These are phyloP conservation scores for Erinaceus europaeus DNA, from an alignment of 2,113 vertebrate species.

Conservation along the genomic window DNA sequence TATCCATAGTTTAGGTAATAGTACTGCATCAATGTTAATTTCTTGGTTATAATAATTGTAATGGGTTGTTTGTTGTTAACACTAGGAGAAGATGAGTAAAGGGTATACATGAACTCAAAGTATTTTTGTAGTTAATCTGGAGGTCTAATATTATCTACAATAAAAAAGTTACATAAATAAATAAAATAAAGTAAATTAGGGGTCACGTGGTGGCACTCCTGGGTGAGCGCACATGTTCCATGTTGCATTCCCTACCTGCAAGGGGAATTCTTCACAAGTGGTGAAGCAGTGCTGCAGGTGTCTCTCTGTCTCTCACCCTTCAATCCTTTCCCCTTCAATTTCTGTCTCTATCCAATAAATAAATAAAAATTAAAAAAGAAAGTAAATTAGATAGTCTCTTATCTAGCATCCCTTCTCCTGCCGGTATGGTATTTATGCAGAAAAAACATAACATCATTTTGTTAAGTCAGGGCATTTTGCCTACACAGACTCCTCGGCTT, in stretches of 20 bases:
- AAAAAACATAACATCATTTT: neutral
- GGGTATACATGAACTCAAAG: neutral
- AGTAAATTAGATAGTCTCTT: neutral
- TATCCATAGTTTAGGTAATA: neutral
- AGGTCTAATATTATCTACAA: neutral
- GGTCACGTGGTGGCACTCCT: no score
- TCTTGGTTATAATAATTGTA: neutral
- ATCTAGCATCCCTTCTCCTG: neutral
- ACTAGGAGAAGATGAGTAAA: neutral
- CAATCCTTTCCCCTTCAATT: no score
- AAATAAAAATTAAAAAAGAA: no score
- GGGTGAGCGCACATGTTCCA: no score
- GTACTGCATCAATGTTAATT: neutral
- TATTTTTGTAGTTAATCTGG: neutral
- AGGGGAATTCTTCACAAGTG: no score
- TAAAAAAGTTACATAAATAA: no score
- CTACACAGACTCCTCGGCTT: neutral
- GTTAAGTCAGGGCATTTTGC: neutral
- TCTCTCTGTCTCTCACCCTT: no score
- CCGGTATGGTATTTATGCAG: neutral
- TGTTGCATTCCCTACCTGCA: no score
- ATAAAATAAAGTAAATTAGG: no score
- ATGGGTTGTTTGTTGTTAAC: neutral
- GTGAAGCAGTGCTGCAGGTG: no score
- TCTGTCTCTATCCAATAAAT: no score